Evolutionary conservation across 2,113 vertebrate genomes (phyloP), one percentile per base, ranked within the genome.

Genomic region (Engraulis encrasicolus): DNA sequence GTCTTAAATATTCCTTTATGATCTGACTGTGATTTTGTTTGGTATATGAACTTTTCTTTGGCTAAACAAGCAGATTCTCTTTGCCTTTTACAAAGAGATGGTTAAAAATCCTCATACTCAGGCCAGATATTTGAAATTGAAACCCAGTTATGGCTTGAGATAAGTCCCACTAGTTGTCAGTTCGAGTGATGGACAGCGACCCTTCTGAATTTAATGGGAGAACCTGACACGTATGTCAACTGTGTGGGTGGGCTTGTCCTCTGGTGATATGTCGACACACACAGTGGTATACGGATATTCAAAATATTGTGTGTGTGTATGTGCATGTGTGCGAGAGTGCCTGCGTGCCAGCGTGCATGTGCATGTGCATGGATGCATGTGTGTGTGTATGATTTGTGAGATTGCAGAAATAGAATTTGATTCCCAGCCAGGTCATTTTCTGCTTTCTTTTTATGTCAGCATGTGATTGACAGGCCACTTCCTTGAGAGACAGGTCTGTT

Each of bases 181-280:
- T 9, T 23, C 6, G n/a, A 23, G 20, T 61, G 54, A 61, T 1
- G 6, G 54, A 61, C 54, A 61, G 54, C 20, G n/a, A 23, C 27
- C 54, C 27, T 20, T 3, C 20, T 23, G 20, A 58, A 6, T 1
- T 9, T 58, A n/a, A 58, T 6, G 54, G 20, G 19, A 23, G 54
- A 58, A 58, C n/a, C n/a, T 58, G 54, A n/a, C 54, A 58, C 54
- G 23, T 58, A 19, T 58, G 54, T 58, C 54, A 58, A 9, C 54
- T 20, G 54, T 58, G 4, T 58, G 54, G 54, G 54, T 58, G 54
- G 54, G 20, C 19, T 23, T 58, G 1, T 58, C 0, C 20, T 6
- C 54, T n/a, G 23, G 54, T 58, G 18, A 6, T 20, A n/a, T 20
- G 52, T 58, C 52, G 19, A 1, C 90, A 84, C 54, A 50, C 81